These are phyloP conservation scores for Betta splendens DNA, from an alignment of 2,797 vertebrate species.

Conservation along the genomic window DNA sequence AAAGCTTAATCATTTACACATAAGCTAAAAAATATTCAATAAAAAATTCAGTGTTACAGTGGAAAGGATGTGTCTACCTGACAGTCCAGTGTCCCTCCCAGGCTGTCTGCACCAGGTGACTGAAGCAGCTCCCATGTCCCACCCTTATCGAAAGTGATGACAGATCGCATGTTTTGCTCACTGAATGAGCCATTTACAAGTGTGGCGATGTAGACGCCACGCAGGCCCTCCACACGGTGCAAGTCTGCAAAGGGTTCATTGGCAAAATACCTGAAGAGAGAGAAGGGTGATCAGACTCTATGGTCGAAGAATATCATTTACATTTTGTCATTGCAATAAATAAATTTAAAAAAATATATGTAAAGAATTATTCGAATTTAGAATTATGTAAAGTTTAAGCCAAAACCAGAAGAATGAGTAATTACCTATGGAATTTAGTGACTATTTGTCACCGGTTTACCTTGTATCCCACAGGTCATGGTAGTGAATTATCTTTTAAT, in stretches of 20 bases:
- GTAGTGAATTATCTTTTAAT: no score
- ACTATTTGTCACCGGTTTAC: no score
- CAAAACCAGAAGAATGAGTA: no score
- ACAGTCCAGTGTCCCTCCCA: constrained; percentile 90
- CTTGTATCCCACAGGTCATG: no score
- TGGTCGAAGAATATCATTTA: not conserved
- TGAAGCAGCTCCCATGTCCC: constrained; percentile 96
- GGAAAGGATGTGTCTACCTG: constrained; percentile 78
- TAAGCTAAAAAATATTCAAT: no score
- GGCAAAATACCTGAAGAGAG: constrained; percentile 90
- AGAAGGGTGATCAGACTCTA: not conserved
- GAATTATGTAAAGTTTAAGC: no score
- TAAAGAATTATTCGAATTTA: no score
- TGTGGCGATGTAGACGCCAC: constrained; percentile 94
- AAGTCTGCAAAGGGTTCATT: constrained; percentile 95
- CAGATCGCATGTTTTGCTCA: constrained; percentile 95
- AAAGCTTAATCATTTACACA: no score
- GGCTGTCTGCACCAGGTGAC: constrained; percentile 87
- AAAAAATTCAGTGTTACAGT: no score
- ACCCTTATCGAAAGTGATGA: constrained; percentile 98
- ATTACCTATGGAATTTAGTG: no score
- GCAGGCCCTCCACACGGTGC: constrained; percentile 92
- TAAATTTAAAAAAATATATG: no score
- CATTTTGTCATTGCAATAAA: no score
- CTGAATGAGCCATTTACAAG: constrained; percentile 91